Evolutionary conservation across 2,888 invertebrate species (phyloP).

Genomic region (Coelinius sp.): DNA sequence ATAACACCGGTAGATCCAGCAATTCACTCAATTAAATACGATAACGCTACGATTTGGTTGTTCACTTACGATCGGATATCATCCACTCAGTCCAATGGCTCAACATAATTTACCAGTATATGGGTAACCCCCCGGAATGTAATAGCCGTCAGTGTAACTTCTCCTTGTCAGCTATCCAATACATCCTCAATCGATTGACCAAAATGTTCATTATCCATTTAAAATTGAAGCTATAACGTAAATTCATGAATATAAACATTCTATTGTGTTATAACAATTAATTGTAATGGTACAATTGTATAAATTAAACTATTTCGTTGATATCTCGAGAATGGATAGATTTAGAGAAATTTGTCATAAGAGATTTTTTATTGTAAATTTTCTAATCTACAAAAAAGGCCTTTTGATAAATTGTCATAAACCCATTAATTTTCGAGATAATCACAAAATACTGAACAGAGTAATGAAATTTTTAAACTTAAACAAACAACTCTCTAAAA

Average conservation of each 20-base stretch:
- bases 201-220: conserved; percentile 2
- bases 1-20: conserved; percentile 2
- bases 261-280: background rate
- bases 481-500: background rate
- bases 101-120: conserved; percentile 49
- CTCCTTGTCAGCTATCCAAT: conserved; percentile 3
- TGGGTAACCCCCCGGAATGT: conserved; percentile 43
- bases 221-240: background rate
- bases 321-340: background rate
- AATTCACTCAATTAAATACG: background rate
- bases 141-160: conserved; percentile 42
- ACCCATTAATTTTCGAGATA: too few species aligned
- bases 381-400: too few species aligned
- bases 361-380: too few species aligned
- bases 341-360: too few species aligned
- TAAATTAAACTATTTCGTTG: too few species aligned
- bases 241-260: background rate
- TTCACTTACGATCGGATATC: conserved; percentile 27
- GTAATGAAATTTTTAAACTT: too few species aligned
- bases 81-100: conserved; percentile 42
- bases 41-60: conserved; percentile 13
- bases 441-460: too few species aligned
- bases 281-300: background rate
- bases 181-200: conserved; percentile 12
- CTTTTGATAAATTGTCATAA: too few species aligned